These are phyloP conservation scores for Daktulosphaira vitifoliae DNA, from an alignment of 1,140 invertebrate genomes.

Conservation along the genomic window DNA sequence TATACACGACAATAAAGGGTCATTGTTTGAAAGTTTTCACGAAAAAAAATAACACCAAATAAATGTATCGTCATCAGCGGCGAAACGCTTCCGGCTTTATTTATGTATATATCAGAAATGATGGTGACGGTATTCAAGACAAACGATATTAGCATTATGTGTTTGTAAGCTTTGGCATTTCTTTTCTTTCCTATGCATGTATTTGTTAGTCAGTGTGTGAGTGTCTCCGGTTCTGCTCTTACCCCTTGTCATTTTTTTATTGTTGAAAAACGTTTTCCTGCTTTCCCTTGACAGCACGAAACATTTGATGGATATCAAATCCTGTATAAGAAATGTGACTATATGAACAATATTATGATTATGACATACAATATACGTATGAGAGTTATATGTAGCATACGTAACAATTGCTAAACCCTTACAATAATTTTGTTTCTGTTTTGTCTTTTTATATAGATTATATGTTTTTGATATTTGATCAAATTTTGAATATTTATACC, in stretches of 20 bases:
- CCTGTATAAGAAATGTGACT: constrained; percentile 20
- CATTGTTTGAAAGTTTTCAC: constrained; percentile 32
- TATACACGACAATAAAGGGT: constrained; percentile 19
- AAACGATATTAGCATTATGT: constrained; percentile 34
- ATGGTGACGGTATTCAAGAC: constrained; percentile 22
- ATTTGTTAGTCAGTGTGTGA: neutral
- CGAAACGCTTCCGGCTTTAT: constrained; percentile 33
- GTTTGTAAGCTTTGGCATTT: constrained; percentile 34
- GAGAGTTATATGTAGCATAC: constrained; percentile 18
- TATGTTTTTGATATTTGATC: constrained; percentile 26
- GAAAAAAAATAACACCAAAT: neutral
- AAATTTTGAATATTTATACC: too few species aligned
- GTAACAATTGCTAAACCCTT: constrained; percentile 31
- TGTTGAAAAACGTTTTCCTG: constrained; percentile 31
- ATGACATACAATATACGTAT: neutral
- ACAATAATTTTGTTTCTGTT: constrained; percentile 26
- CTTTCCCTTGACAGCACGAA: constrained; percentile 23
- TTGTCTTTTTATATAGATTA: constrained; percentile 9
- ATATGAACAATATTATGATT: neutral
- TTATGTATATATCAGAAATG: neutral
- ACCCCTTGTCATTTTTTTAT: constrained; percentile 8
- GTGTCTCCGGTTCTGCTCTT: neutral
- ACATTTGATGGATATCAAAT: constrained; percentile 33
- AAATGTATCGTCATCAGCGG: constrained; percentile 32
- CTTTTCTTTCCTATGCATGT: constrained; percentile 1